Evolutionary conservation across 2,888 invertebrate species (phyloP), one percentile per base, ranked within the genome.

Genomic region (Chirona hameri): DNA sequence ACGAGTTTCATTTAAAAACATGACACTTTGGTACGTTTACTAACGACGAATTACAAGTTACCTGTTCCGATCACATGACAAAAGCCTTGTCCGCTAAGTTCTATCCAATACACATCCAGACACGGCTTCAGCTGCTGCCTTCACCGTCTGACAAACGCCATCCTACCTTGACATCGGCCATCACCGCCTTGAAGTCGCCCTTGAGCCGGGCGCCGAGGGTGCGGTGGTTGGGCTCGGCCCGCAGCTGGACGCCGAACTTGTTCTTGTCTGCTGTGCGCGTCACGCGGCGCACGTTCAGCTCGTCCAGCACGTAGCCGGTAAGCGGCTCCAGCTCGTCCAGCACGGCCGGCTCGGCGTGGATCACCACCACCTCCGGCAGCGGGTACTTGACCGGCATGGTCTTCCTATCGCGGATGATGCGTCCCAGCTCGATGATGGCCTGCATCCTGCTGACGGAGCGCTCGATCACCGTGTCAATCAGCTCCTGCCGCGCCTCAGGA

Each of bases 321-420:
- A 99, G 89, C 2, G 93, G 92, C 83, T 92, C 89, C 0, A 98
- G 91, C 86, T 97, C 95, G 5, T 92, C 89, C 83, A 99, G 90
- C 86, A 94, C 94, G 69, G 92, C 90, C 27, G 90, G 88, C 86
- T 96, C 94, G 85, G 95, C 94, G 88, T 98, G 96, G 85, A 99
- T 95, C 12, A 99, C 93, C n/a, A 99, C 93, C 86, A 99, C 92
- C 89, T 98, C 98, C 29, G 95, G 96, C 84, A 99, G 89, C 0
- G 99, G 99, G 89, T 98, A 98, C 76, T 98, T 99, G 4, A 97
- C 91, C 0, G 99, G 98, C 84, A 98, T 91, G 4, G 96, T 97
- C 88, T 95, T 95, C 80, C 97, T 91, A 87, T 99, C 99, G 84
- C 99, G 91, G 84, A 98, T 91, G 15, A 98, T 93, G 85, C 99